Evolutionary conservation across 2,113 vertebrate species (phyloP), one percentile per base, ranked within the genome.

Genomic region (Larimichthys crocea): DNA sequence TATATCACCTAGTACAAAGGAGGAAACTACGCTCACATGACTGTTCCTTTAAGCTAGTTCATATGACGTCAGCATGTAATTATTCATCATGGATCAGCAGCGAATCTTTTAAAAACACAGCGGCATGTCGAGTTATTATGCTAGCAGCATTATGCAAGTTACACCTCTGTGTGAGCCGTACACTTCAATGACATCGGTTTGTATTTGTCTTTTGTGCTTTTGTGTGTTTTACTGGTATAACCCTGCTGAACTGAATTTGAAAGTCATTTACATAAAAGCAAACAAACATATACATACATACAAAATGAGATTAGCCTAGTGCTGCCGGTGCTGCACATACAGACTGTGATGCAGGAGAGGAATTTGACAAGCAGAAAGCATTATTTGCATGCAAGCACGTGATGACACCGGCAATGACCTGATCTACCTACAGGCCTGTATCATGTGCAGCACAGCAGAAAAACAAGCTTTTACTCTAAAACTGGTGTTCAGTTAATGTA

Each of bases 221-320:
- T 48, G 44, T 48, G 59, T n/a, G n/a, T 80, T 12, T 52, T 48
- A 53, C 50, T 46, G 16, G 11, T 48, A 73, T n/a, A 11, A 48
- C n/a, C 0, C 15, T 46, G 53, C 19, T 56, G 5, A 83, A 46
- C 3, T 19, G 24, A 19, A 53, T 74, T 79, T 76, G 16, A 83
- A 55, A 68, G 19, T 20, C 35, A 76, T 83, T 83, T 76, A 66
- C 80, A 74, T 71, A n/a, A 62, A 72, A 59, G 29, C 10, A 16
- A 40, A 40, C 35, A 40, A 40, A 40, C 1, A 40, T 40, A 40
- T 40, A 2, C 35, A 40, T 8, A 40, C 35, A 40, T 9, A 9
- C 35, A 40, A 40, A 40, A 40, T 2, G 22, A 22, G 49, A 71
- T 74, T 42, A 78, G 69, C 71, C 57, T 26, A 57, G 56, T 0